Evolutionary conservation across 2,797 vertebrate species (phyloP).

Genomic region (Manis crassicaudata): DNA sequence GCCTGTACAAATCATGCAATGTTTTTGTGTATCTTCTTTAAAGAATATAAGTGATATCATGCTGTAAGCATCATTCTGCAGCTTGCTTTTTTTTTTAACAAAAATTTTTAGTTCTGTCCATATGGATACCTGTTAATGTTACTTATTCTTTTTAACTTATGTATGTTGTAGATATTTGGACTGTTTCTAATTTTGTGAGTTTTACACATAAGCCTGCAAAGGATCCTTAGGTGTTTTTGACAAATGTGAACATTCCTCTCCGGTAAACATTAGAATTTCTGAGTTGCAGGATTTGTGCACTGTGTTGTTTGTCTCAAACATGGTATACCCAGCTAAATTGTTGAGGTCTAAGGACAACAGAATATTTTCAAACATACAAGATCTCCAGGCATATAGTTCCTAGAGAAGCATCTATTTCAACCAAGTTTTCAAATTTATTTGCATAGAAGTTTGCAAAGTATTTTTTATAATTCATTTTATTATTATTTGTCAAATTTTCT

Average conservation of each 20-base stretch:
- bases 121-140: neutral
- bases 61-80: neutral
- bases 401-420: neutral
- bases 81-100: slow-evolving; percentile 2
- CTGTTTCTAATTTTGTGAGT: slow-evolving; percentile 27
- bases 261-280: slow-evolving; percentile 21
- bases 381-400: neutral
- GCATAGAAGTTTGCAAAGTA: neutral
- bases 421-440: neutral
- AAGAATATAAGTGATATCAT: neutral
- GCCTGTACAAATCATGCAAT: neutral
- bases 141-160: neutral
- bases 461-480: slow-evolving; percentile 9
- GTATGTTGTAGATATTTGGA: neutral
- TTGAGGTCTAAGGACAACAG: neutral
- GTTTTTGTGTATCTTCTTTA: neutral
- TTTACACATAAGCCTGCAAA: neutral
- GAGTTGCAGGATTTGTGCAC: neutral
- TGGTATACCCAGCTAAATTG: neutral
- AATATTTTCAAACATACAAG: neutral
- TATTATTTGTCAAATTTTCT: neutral
- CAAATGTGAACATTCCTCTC: neutral
- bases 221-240: neutral
- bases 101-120: neutral
- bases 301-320: neutral